These are phyloP conservation scores for Seladonia tumulorum DNA, from an alignment of 2,888 invertebrate species.

Conservation along the genomic window DNA sequence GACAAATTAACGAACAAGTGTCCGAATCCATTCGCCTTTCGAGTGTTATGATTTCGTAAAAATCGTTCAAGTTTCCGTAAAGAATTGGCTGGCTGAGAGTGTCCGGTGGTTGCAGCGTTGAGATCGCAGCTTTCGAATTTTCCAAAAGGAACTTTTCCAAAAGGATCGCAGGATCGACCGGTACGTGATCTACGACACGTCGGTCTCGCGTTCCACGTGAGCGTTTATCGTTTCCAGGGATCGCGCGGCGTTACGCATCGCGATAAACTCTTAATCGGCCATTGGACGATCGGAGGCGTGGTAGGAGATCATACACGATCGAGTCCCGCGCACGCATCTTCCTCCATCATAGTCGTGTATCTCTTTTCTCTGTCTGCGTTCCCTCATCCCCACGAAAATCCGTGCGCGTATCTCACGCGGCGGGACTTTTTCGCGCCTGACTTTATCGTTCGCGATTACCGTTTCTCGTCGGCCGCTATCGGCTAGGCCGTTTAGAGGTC, in stretches of 20 bases:
- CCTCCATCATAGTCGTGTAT: constrained; percentile 34
- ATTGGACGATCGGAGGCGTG: constrained; percentile 63
- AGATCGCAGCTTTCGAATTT: not conserved
- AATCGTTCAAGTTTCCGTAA: too few species aligned
- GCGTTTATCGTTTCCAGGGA: constrained; percentile 67
- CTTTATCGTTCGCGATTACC: constrained; percentile 75
- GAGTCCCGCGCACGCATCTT: constrained; percentile 52
- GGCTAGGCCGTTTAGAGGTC: constrained; percentile 81
- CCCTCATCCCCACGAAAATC: constrained; percentile 26
- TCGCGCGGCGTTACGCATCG: constrained; percentile 61
- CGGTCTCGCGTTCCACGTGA: constrained; percentile 61
- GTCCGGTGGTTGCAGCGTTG: too few species aligned
- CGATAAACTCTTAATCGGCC: constrained; percentile 70
- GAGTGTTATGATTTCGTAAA: too few species aligned
- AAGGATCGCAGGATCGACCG: constrained; percentile 59
- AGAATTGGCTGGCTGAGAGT: too few species aligned
- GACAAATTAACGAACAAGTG: too few species aligned
- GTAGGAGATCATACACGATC: constrained; percentile 60
- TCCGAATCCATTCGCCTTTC: too few species aligned
- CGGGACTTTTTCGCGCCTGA: constrained; percentile 52
- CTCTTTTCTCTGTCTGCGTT: not conserved
- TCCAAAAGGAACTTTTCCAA: not conserved
- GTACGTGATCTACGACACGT: constrained; percentile 75
- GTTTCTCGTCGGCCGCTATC: constrained; percentile 65
- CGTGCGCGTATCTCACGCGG: constrained; percentile 26